Conservation (phyloP, 2,797 vertebrate species). For the Graptemys geographica region DNA sequence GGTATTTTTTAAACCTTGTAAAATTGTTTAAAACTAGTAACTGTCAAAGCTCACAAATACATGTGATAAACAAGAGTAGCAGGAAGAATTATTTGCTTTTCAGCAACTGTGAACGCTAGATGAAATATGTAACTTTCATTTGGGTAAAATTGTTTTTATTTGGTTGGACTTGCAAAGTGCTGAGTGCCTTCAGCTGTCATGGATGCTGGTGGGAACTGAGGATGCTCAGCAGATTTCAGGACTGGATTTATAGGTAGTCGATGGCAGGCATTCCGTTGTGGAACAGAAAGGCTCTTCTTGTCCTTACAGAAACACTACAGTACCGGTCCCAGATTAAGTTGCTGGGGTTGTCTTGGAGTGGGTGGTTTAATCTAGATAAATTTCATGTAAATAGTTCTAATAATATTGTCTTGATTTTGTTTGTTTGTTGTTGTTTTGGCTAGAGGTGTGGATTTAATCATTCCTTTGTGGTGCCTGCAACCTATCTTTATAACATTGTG, state of each 20-base stretch:
- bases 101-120: neutral
- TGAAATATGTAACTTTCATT: neutral
- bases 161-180: neutral
- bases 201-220: neutral
- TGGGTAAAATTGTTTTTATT: neutral
- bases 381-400: neutral
- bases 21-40: constrained; percentile 5
- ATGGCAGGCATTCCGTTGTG: neutral
- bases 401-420: neutral
- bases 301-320: neutral
- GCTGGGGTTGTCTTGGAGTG: neutral
- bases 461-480: neutral
- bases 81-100: neutral
- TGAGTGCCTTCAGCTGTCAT: neutral
- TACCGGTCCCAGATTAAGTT: neutral
- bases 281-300: neutral
- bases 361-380: neutral
- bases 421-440: neutral
- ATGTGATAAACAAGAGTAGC: neutral
- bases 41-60: neutral
- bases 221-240: neutral
- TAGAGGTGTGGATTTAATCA: neutral
- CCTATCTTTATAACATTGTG: neutral
- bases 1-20: neutral
- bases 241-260: neutral